These are phyloP conservation scores for Ctenomys sociabilis DNA, from an alignment of 2,113 vertebrate species.

Conservation along the genomic window DNA sequence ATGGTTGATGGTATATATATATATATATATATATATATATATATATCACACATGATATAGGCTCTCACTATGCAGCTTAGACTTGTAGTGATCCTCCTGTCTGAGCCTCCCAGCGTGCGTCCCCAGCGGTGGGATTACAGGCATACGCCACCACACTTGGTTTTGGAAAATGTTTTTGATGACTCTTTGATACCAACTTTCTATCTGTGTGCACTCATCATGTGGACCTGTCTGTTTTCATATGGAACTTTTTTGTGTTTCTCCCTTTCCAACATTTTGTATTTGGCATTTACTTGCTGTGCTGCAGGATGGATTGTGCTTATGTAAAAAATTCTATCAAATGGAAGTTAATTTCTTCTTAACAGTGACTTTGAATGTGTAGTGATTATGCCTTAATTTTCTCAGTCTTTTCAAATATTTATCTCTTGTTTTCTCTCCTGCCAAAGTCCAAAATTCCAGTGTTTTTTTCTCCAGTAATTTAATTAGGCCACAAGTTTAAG, in stretches of 20 bases:
- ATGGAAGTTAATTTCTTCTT: slow-evolving; percentile 59
- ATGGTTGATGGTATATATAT: too few relatives aligned
- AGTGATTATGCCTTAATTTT: slow-evolving; percentile 68
- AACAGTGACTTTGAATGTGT: slow-evolving; percentile 40
- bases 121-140: too few relatives aligned
- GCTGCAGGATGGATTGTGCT: slow-evolving; percentile 27
- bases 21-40: too few relatives aligned
- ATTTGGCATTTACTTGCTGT: slow-evolving; percentile 18
- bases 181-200: not conserved
- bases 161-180: not conserved
- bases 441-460: slow-evolving; percentile 84
- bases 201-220: not conserved
- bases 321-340: slow-evolving; percentile 41
- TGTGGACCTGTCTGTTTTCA: not conserved
- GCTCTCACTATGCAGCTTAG: too few relatives aligned
- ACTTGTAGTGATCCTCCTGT: too few relatives aligned
- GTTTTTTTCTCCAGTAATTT: slow-evolving; percentile 85
- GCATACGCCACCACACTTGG: too few relatives aligned
- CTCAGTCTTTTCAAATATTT: slow-evolving; percentile 74
- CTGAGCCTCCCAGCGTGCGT: too few relatives aligned
- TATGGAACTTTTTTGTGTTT: slow-evolving; percentile 14
- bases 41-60: too few relatives aligned
- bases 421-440: slow-evolving; percentile 73
- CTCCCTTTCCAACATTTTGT: slow-evolving; percentile 20
- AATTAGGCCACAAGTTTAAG: slow-evolving; percentile 89